Base-by-base conservation (phyloP, 1,140 invertebrate genomes). In the Caenorhabditis remanei region DNA sequence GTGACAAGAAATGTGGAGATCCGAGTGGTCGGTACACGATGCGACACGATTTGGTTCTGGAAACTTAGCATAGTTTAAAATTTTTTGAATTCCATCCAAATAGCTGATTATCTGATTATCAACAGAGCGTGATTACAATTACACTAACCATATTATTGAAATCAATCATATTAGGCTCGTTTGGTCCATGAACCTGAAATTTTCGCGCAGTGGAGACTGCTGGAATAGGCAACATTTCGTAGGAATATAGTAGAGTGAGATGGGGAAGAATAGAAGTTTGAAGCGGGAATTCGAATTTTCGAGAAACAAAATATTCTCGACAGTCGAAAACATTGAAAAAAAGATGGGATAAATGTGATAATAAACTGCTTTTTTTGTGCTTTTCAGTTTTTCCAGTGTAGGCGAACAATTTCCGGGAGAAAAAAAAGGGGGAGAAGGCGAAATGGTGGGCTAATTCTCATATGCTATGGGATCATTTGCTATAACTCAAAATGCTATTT, bases 131-230 rank as follows among this genome's bases (percentile, higher is more conserved):
- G 32, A 32, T 32, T 32, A 32, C 32, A 32, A 32, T n/a, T n/a
- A 32, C 32, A 50, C 71, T 48, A 32, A 79, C 71, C 71, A 79
- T 79, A 79, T 79, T 79, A 79, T 79, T 79, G 24, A 79, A 79
- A 50, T 79, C 71, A 79, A 79, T 50, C 71, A 79, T 79, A 50
- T 0, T 79, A 46, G 6, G 21, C 5, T 1, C 65, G 46, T 53
- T 50, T 79, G 46, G 53, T 2, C n/a, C 46, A 50, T 24, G 21
- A 9, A 79, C n/a, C 71, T 79, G 53, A 43, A 19, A 46, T 71
- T 32, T 32, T 32, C 32, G 32, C 16, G 40, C 41, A 19, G 65
- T 32, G 40, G 40, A 43, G 21, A 21, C 24, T 11, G n/a, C 61
- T 71, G 65, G 65, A 71, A 71, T 71, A 71, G 65, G 65, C 65